A percentile compares a stretch with the other conserved stretches of the same genome.
Evolutionary conservation across 2,797 vertebrate genomes (phyloP).

Genomic region (Lacerta bilineata): DNA sequence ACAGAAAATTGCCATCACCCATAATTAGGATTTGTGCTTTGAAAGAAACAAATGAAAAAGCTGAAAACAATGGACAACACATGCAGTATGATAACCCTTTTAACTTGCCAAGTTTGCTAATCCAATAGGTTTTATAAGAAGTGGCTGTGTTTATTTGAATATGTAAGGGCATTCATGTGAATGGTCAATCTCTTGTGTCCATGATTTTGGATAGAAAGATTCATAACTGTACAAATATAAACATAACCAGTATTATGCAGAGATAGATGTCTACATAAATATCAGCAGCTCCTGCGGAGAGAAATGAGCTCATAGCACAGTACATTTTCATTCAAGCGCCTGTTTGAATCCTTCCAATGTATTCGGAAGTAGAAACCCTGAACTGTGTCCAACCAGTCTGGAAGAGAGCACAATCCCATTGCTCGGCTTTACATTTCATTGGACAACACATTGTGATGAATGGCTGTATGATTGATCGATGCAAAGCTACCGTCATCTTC

Average conservation of each 20-base stretch:
- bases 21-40: constrained; percentile 47
- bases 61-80: constrained; percentile 50
- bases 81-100: constrained; percentile 60
- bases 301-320: constrained; percentile 68
- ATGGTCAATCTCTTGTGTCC: constrained; percentile 62
- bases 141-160: constrained; percentile 58
- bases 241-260: constrained; percentile 73
- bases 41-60: constrained; percentile 58
- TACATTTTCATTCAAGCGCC: constrained; percentile 65
- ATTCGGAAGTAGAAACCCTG: constrained; percentile 73
- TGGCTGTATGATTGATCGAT: constrained; percentile 71
- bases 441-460: constrained; percentile 76
- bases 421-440: constrained; percentile 76
- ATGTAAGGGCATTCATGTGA: constrained; percentile 63
- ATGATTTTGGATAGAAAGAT: constrained; percentile 70
- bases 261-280: constrained; percentile 70
- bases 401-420: constrained; percentile 51
- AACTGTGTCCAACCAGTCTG: constrained; percentile 68
- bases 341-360: constrained; percentile 73
- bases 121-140: constrained; percentile 66
- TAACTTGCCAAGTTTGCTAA: constrained; percentile 64
- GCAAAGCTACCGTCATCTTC: constrained; percentile 69
- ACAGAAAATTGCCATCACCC: constrained; percentile 62
- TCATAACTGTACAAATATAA: constrained; percentile 80
- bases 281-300: constrained; percentile 72